These are phyloP conservation scores for Podotricha telesiphe DNA, from an alignment of 2,888 invertebrate genomes.

Conservation along the genomic window DNA sequence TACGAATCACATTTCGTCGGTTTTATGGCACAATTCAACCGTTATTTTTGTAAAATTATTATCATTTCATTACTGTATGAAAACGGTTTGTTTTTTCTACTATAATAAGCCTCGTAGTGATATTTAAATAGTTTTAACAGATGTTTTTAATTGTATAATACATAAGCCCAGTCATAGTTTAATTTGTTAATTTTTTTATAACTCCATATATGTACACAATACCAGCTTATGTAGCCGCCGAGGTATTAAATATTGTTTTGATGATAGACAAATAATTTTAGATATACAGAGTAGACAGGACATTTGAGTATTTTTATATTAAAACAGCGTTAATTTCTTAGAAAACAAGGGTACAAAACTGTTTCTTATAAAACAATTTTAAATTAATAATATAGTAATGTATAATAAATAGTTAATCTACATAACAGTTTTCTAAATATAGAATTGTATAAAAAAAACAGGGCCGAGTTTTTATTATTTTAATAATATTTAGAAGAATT, in stretches of 20 bases:
- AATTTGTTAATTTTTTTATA: constrained; percentile 20
- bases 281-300: background rate
- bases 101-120: constrained; percentile 6
- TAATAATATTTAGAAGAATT: background rate
- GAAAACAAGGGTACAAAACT: no score
- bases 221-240: constrained; percentile 18
- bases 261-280: background rate
- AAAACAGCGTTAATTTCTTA: background rate
- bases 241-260: background rate
- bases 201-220: constrained; percentile 4
- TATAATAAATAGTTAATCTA: constrained; percentile 4
- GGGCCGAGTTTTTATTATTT: background rate
- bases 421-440: background rate
- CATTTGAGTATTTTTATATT: background rate
- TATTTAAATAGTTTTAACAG: constrained; percentile 16
- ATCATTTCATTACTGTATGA: background rate
- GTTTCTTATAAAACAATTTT: background rate
- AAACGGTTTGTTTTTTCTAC: background rate
- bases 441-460: background rate
- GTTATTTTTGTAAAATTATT: constrained; percentile 19
- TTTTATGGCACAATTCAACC: constrained; percentile 26
- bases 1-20: constrained; percentile 19
- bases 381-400: background rate
- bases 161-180: constrained; percentile 31
- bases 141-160: constrained; percentile 23